phyloP scores from a whole-genome alignment of 2,888 invertebrate genomes.

The Lepidonotus clava region DNA sequence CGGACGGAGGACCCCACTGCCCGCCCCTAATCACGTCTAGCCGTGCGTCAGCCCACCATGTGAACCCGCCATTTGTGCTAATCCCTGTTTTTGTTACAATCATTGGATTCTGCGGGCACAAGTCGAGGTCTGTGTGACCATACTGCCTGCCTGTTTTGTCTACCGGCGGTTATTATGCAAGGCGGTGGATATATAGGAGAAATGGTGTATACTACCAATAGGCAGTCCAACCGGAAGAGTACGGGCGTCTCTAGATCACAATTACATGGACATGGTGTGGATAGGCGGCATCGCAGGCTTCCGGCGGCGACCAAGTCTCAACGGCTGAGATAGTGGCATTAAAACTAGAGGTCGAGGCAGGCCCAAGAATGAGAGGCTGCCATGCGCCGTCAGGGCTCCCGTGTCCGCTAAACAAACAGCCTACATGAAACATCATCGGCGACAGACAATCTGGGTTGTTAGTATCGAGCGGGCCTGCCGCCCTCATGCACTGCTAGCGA shows the following conservation, averaged over 20 bases:
- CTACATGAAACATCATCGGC: slow-evolving; percentile 47
- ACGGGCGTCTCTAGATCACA: too few relatives aligned
- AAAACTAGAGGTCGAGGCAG: background rate
- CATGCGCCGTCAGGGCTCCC: slow-evolving; percentile 38
- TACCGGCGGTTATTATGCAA: slow-evolving; percentile 10
- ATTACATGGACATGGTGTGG: too few relatives aligned
- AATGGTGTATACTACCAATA: too few relatives aligned
- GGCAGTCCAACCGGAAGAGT: too few relatives aligned
- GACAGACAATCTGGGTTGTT: slow-evolving; percentile 38
- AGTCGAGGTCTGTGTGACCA: background rate
- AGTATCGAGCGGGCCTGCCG: background rate
- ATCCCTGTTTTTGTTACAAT: slow-evolving; percentile 49
- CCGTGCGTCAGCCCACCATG: background rate
- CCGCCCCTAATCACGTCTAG: background rate
- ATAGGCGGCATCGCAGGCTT: too few relatives aligned
- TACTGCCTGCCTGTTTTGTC: background rate
- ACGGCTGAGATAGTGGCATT: background rate
- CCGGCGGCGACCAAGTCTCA: background rate
- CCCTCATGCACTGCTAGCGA: slow-evolving; percentile 10
- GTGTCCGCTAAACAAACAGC: slow-evolving; percentile 19
- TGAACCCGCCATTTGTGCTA: slow-evolving; percentile 17
- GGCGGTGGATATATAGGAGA: too few relatives aligned
- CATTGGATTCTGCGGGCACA: background rate
- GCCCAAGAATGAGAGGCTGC: background rate
- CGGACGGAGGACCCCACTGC: background rate